phyloP scores from a whole-genome alignment of 2,888 invertebrate species.

The Cepaea hortensis region DNA sequence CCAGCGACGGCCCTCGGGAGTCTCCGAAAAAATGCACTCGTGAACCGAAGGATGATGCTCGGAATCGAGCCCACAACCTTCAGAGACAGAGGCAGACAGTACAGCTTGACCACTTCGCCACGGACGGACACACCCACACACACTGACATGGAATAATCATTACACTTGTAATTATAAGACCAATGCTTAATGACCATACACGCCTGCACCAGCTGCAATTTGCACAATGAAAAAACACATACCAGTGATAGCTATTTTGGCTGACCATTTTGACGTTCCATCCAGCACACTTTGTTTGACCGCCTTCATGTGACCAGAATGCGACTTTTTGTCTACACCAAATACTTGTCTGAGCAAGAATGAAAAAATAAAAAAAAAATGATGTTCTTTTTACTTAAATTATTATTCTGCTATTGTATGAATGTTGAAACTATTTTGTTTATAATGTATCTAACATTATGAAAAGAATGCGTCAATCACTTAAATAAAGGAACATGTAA shows the following conservation, averaged over 20 bases:
- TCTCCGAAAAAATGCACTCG: no score
- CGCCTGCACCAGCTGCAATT: neutral
- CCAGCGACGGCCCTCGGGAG: no score
- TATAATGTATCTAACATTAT: neutral
- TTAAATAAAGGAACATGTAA: no score
- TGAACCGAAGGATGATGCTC: no score
- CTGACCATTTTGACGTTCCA: slow-evolving; percentile 99
- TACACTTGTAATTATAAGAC: no score
- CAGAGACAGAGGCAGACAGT: no score
- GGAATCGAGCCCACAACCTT: no score
- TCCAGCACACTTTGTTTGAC: slow-evolving; percentile 99
- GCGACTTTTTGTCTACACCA: slow-evolving; percentile 91
- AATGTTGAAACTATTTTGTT: neutral
- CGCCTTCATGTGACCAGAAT: slow-evolving; percentile 94
- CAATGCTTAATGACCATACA: no score
- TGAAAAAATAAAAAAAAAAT: neutral
- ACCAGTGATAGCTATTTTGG: slow-evolving; percentile 99
- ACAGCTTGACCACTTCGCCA: no score
- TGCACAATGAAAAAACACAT: slow-evolving; percentile 78
- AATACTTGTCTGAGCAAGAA: slow-evolving; percentile 88
- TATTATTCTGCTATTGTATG: neutral
- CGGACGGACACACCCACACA: no score
- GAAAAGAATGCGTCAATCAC: neutral
- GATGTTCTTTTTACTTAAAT: neutral
- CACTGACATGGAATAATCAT: no score